These are phyloP conservation scores for Scaptomyza hsui DNA, from an alignment of 1,140 invertebrate species.

Conservation along the genomic window DNA sequence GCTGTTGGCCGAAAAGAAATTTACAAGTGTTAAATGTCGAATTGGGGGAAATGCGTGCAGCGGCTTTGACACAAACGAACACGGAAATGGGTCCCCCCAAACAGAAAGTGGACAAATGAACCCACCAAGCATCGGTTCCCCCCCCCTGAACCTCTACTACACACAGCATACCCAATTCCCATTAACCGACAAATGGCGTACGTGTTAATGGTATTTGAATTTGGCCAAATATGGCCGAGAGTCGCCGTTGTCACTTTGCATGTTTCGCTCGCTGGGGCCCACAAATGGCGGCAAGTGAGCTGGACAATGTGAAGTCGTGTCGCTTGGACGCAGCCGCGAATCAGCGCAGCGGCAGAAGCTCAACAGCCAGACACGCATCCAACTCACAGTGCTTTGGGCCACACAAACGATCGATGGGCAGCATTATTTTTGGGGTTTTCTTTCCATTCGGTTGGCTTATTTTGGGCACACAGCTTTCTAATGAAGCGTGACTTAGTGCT, in stretches of 20 bases:
- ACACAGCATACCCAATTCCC: conserved; percentile 7
- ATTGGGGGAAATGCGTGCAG: conserved; percentile 75
- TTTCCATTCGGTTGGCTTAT: conserved; percentile 8
- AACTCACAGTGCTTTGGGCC: conserved; percentile 21
- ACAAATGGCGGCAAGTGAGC: conserved; percentile 31
- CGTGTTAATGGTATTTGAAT: conserved; percentile 84
- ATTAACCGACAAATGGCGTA: conserved; percentile 74
- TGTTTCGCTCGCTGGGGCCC: conserved; percentile 49
- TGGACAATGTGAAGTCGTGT: conserved; percentile 66
- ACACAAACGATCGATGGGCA: conserved; percentile 45
- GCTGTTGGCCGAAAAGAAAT: conserved; percentile 52
- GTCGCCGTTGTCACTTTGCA: conserved; percentile 76
- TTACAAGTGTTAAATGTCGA: conserved; percentile 81
- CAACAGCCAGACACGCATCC: conserved; percentile 60
- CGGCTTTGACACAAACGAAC: conserved; percentile 71
- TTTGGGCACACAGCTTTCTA: conserved; percentile 63
- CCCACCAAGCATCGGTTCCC: conserved; percentile 23
- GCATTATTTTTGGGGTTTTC: conserved; percentile 18
- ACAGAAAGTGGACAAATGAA: conserved; percentile 70
- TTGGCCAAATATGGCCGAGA: conserved; percentile 80
- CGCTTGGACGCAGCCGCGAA: conserved; percentile 36
- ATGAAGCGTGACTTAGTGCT: conserved; percentile 64
- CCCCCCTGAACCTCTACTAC: not conserved
- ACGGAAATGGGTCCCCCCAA: conserved; percentile 62
- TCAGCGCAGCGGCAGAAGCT: conserved; percentile 61